Percentiles rank a stretch among this genome's conserved stretches.
Conservation (phyloP, 2,797 vertebrate species). For the Lithobates pipiens region DNA sequence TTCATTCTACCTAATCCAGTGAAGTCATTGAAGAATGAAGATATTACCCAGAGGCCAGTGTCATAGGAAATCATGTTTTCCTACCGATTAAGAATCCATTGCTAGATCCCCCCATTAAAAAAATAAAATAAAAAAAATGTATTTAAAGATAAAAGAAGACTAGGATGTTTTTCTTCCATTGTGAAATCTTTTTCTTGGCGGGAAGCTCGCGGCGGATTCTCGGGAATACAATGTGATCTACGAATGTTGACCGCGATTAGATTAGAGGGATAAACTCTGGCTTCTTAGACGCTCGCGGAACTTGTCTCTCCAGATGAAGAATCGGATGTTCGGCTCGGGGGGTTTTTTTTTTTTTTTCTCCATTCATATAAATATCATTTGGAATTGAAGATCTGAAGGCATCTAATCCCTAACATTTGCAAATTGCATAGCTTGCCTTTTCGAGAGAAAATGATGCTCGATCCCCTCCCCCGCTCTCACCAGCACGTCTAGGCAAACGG, state of each 20-base stretch:
- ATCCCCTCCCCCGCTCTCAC: not conserved
- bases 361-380: not conserved
- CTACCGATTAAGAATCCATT: conserved; percentile 44
- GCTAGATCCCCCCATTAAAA: not conserved
- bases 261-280: conserved; percentile 34
- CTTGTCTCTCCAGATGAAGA: not conserved
- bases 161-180: conserved; percentile 1
- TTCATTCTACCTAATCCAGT: conserved; percentile 20
- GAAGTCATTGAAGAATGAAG: conserved; percentile 32
- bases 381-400: not conserved
- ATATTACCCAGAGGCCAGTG: conserved; percentile 30
- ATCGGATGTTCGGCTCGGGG: not conserved
- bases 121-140: not conserved
- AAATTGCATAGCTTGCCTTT: not conserved
- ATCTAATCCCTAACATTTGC: not conserved
- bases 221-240: conserved; percentile 46
- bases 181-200: conserved; percentile 10
- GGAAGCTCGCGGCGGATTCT: not conserved
- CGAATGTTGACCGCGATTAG: conserved; percentile 9
- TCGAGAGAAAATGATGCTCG: too few relatives aligned
- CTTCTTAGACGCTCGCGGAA: not conserved
- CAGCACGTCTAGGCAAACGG: not conserved
- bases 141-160: conserved; percentile 20
- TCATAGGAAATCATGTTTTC: conserved; percentile 37
- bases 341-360: too few relatives aligned